A percentile compares a stretch with the other conserved stretches of the same genome.
phyloP scores from a whole-genome alignment of 1,140 invertebrate species.

The Bombus cullumanus region DNA sequence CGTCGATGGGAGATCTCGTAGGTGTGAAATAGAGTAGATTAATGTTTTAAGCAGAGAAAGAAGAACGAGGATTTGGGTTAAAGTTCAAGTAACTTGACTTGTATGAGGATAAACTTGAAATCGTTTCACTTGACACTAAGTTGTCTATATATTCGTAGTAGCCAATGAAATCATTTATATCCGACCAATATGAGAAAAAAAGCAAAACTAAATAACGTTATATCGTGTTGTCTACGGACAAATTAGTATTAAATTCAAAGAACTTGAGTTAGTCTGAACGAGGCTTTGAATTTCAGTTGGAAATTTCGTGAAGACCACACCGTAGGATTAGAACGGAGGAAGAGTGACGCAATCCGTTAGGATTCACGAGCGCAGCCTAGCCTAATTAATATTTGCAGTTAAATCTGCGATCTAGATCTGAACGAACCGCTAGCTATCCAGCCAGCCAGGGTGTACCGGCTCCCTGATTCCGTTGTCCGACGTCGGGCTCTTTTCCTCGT shows the following conservation, averaged over 20 bases:
- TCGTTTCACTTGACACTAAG: background rate
- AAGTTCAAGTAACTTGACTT: background rate
- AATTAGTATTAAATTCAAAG: too few relatives aligned
- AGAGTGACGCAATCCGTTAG: conserved; percentile 62
- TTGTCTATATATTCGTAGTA: too few relatives aligned
- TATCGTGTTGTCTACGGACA: accelerated
- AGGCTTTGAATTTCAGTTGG: background rate
- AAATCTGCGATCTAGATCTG: conserved; percentile 78
- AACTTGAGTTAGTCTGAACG: background rate
- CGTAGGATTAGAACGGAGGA: conserved; percentile 5
- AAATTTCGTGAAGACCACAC: conserved; percentile 10
- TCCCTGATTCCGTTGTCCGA: conserved; percentile 75
- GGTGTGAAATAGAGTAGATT: background rate
- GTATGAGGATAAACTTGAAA: background rate
- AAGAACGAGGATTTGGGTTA: background rate
- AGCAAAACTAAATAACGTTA: background rate
- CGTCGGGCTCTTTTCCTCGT: conserved; percentile 43
- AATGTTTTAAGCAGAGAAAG: background rate
- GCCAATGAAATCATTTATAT: too few relatives aligned
- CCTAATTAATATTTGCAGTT: conserved; percentile 78
- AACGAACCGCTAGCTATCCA: conserved; percentile 74
- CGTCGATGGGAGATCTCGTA: background rate
- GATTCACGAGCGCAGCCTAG: conserved; percentile 59
- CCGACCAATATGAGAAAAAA: too few relatives aligned
- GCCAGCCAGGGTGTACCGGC: conserved; percentile 67